Conservation (phyloP, 2,113 vertebrate genomes). For the Thymallus thymallus region DNA sequence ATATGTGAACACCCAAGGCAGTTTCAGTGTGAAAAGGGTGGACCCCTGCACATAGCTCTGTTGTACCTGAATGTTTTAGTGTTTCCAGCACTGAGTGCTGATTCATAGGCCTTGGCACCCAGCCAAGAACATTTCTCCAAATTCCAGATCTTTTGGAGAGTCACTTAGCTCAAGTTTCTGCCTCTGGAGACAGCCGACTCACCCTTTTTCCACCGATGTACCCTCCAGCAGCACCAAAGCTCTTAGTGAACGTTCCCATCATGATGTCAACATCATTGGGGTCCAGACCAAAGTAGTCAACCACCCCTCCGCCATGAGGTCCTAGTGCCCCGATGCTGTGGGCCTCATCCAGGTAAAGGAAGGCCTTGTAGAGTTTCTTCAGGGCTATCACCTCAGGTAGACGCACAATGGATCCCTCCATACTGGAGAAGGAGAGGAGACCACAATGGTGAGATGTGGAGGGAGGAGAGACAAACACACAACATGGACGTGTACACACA, state of each 20-base stretch:
- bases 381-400: slow-evolving; percentile 94
- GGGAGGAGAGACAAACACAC: background rate
- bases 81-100: too few species aligned
- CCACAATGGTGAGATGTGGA: background rate
- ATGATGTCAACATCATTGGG: slow-evolving; percentile 93
- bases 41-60: too few species aligned
- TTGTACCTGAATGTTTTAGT: too few species aligned
- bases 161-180: too few species aligned
- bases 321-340: slow-evolving; percentile 96
- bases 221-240: slow-evolving; percentile 91
- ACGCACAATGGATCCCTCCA: slow-evolving; percentile 95
- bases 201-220: slow-evolving; percentile 97
- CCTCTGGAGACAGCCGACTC: slow-evolving; percentile 21
- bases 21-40: too few species aligned
- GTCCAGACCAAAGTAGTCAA: slow-evolving; percentile 92
- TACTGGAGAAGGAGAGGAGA: slow-evolving; percentile 75
- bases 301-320: slow-evolving; percentile 85
- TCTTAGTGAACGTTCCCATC: slow-evolving; percentile 99
- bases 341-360: slow-evolving; percentile 94
- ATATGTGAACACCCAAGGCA: too few species aligned
- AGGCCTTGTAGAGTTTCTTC: slow-evolving; percentile 97
- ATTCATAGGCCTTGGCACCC: too few species aligned
- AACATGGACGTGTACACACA: too few species aligned
- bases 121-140: too few species aligned
- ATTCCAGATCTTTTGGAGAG: too few species aligned